Evolutionary conservation across 2,797 vertebrate species (phyloP).

Genomic region (Rhynchonycteris naso): DNA sequence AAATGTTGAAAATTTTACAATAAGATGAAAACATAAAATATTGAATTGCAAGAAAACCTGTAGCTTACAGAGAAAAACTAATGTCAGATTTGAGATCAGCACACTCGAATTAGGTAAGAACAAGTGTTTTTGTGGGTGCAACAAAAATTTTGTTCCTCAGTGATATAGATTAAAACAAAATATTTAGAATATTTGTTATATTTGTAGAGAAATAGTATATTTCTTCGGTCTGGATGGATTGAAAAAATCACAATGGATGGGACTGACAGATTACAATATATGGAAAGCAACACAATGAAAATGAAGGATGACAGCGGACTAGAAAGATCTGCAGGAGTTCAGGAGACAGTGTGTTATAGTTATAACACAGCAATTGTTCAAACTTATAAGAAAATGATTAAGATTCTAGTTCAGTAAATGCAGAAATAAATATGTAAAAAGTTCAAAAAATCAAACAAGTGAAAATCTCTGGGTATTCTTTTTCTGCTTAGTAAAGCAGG

Average conservation of each 20-base stretch:
- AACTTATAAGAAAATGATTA: constrained; percentile 11
- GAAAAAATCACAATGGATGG: background rate
- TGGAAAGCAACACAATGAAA: background rate
- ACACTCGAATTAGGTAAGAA: too few species aligned
- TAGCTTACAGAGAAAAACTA: too few species aligned
- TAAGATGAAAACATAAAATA: too few species aligned
- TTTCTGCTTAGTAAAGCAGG: constrained; percentile 25
- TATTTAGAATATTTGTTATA: background rate
- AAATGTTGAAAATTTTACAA: too few species aligned
- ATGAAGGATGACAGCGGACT: background rate
- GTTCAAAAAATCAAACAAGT: background rate
- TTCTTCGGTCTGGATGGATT: background rate
- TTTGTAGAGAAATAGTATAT: background rate
- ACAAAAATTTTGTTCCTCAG: too few species aligned
- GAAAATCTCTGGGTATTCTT: background rate
- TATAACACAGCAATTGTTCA: background rate
- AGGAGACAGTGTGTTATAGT: background rate
- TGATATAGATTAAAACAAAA: background rate
- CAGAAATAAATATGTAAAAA: background rate
- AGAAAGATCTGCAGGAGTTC: background rate
- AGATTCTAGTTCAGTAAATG: background rate
- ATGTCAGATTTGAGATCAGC: too few species aligned
- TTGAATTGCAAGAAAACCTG: too few species aligned
- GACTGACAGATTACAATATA: background rate
- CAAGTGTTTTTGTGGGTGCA: too few species aligned